Evolutionary conservation across 2,113 vertebrate genomes (phyloP), one percentile per base, ranked within the genome.

Genomic region (Festucalex cinctus): DNA sequence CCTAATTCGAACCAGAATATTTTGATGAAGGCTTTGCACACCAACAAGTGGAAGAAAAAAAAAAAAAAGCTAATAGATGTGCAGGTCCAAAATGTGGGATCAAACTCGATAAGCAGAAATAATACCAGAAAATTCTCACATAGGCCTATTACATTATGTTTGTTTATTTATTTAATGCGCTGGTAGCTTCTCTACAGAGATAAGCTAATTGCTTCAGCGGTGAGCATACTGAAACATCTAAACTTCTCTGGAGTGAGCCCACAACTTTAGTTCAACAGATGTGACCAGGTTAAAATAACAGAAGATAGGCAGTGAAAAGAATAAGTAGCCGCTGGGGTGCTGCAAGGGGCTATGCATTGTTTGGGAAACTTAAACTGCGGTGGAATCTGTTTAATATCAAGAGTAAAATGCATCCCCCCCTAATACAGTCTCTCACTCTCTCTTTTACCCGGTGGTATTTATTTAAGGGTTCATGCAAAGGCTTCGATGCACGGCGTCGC

Each of bases 211-310:
- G 64, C 46, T 44, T 19, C 39, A 56, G 41, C 48, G 10, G 41
- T 60, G 57, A 58, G 68, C 35, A 59, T 26, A 46, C 66, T 41
- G 69, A 78, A 78, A 85, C 70, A 73, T 39, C 58, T n/a, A 19
- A 61, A 61, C 59, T 39, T 85, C 59, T 58, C 28, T 78, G 57
- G 20, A 6, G 44, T 35, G 73, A 82, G 84, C 79, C 77, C 80
- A 54, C 35, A 66, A 71, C 51, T 63, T 41, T 66, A 65, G 67
- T 74, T 73, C 77, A 86, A 78, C 83, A 85, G 70, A 76, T 81
- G 83, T 84, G 86, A 86, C 86, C 83, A 85, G 86, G 84, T 88
- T 85, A 88, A 36, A 83, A 85, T 51, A 89, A 85, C 83, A 84
- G 58, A 2, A 77, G 82, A 88, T 82, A 83, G 76, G 83, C 62